Evolutionary conservation across 1,140 invertebrate species (phyloP).

Genomic region (Aricia agestis): DNA sequence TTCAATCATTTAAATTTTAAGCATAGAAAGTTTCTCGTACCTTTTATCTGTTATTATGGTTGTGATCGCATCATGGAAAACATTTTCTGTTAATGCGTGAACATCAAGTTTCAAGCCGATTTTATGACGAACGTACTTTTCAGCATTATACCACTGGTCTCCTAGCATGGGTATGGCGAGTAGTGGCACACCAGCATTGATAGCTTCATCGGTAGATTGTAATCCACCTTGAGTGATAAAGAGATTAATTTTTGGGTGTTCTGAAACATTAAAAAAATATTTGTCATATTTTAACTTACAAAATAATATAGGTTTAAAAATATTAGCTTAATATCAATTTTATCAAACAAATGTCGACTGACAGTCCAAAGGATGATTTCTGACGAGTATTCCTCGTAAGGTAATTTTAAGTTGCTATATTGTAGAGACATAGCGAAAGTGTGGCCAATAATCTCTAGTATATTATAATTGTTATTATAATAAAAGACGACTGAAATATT

Average conservation of each 20-base stretch:
- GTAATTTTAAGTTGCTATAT: too few species aligned
- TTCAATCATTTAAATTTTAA: neutral
- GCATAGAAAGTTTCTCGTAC: slow-evolving; percentile 16
- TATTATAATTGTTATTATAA: too few species aligned
- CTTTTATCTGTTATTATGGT: slow-evolving; percentile 30
- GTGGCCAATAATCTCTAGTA: too few species aligned
- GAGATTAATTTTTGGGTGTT: slow-evolving; percentile 64
- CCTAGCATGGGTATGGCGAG: slow-evolving; percentile 61
- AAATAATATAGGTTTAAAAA: neutral
- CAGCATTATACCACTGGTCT: slow-evolving; percentile 55
- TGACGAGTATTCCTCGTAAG: too few species aligned
- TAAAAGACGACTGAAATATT: neutral
- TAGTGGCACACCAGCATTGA: slow-evolving; percentile 71
- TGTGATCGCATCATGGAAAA: slow-evolving; percentile 32
- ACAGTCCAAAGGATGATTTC: too few species aligned
- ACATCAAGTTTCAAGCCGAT: slow-evolving; percentile 39
- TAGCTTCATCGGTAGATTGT: neutral
- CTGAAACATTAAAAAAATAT: slow-evolving; percentile 33
- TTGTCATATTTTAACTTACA: neutral
- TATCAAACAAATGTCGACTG: neutral
- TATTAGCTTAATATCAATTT: neutral
- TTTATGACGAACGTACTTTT: slow-evolving; percentile 34
- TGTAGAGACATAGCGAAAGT: too few species aligned
- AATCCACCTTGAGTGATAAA: slow-evolving; percentile 78
- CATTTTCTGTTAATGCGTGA: slow-evolving; percentile 29